Evolutionary conservation across 1,140 invertebrate genomes (phyloP).

Genomic region (Bradysia coprophila): DNA sequence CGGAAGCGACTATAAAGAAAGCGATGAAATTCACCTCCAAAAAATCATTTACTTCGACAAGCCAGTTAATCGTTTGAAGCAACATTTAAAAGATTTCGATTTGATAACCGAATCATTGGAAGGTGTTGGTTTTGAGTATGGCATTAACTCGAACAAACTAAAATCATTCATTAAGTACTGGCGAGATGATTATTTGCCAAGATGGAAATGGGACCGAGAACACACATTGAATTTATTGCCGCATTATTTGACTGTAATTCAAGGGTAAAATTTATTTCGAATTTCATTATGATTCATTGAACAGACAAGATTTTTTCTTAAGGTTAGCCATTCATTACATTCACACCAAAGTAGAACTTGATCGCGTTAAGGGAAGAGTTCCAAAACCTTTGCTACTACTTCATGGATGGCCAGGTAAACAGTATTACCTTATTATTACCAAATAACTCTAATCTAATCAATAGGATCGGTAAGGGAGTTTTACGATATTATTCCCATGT

Average conservation of each 20-base stretch:
- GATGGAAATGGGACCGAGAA: constrained; percentile 49
- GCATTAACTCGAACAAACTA: constrained; percentile 51
- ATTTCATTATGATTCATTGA: too few relatives aligned
- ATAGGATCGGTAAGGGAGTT: constrained; percentile 75
- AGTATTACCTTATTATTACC: too few relatives aligned
- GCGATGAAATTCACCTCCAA: constrained; percentile 11
- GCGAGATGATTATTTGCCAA: constrained; percentile 45
- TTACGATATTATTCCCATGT: constrained; percentile 53
- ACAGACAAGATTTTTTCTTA: too few relatives aligned
- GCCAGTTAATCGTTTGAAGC: constrained; percentile 9
- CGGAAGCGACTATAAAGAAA: constrained; percentile 11
- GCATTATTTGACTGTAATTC: constrained; percentile 55
- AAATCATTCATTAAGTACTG: constrained; percentile 46
- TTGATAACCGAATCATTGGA: constrained; percentile 33
- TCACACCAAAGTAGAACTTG: constrained; percentile 39
- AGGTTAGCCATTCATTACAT: constrained; percentile 52
- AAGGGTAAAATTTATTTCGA: too few relatives aligned
- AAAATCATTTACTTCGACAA: constrained; percentile 12
- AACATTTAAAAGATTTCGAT: constrained; percentile 10
- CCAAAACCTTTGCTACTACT: constrained; percentile 53
- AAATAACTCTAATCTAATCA: too few relatives aligned
- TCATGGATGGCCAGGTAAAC: constrained; percentile 91
- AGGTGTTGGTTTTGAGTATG: constrained; percentile 50
- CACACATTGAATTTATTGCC: constrained; percentile 47
- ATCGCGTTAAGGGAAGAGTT: constrained; percentile 20